These are phyloP conservation scores for Actenoides hombroni DNA, from an alignment of 2,113 vertebrate genomes.

Conservation along the genomic window DNA sequence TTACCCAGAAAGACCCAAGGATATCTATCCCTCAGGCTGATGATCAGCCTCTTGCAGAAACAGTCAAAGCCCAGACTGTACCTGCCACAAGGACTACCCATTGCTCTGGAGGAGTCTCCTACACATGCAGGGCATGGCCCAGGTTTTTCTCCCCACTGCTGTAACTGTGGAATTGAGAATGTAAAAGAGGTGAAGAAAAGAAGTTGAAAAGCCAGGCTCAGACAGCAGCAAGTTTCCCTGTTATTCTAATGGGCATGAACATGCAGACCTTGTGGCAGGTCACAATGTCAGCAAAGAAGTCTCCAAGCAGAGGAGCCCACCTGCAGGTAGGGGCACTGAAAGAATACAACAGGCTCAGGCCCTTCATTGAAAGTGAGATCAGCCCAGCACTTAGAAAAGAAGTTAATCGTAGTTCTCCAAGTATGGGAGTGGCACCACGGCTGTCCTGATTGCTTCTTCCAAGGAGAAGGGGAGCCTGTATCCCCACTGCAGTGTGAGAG, in stretches of 20 bases:
- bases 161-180: background rate
- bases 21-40: background rate
- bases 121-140: rapidly evolving
- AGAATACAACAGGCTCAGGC: background rate
- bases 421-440: background rate
- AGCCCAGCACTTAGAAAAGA: background rate
- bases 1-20: background rate
- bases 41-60: background rate
- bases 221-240: background rate
- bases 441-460: background rate
- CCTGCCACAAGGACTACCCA: rapidly evolving
- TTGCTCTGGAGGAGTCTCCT: background rate
- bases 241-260: background rate
- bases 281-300: rapidly evolving
- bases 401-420: background rate
- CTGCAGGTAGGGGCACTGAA: rapidly evolving
- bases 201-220: background rate
- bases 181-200: background rate
- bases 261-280: background rate
- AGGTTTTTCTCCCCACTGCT: background rate
- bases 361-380: background rate
- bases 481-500: rapidly evolving
- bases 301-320: background rate
- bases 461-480: background rate
- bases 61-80: background rate